Evolutionary conservation across 2,113 vertebrate species (phyloP).

Genomic region (Trachemys scripta): DNA sequence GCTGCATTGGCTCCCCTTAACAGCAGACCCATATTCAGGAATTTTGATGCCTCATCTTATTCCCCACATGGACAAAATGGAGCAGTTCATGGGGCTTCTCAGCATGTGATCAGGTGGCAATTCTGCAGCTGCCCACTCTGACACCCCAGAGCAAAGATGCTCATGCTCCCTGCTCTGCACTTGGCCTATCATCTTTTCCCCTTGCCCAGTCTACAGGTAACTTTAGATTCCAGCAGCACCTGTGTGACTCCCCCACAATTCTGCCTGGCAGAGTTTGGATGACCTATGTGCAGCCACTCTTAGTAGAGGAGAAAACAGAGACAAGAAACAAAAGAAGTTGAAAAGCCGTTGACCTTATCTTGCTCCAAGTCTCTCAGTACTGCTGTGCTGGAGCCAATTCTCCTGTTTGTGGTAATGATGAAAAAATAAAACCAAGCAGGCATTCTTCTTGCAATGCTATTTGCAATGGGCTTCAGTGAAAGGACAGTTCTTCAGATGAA

Average conservation of each 20-base stretch:
- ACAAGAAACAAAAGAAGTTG: background rate
- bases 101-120: constrained; percentile 4
- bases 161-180: background rate
- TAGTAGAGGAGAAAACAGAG: background rate
- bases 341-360: background rate
- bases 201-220: constrained; percentile 26
- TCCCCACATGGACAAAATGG: background rate
- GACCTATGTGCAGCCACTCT: background rate
- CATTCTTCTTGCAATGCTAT: background rate
- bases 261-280: background rate
- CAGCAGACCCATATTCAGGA: background rate
- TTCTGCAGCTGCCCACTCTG: background rate
- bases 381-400: background rate
- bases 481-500: background rate
- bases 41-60: background rate
- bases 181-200: background rate
- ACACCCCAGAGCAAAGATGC: background rate
- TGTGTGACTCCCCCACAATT: background rate
- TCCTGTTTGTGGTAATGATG: background rate
- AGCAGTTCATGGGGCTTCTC: background rate
- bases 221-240: background rate
- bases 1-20: background rate
- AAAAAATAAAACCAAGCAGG: constrained; percentile 14
- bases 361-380: background rate
- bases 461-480: rapidly evolving